Evolutionary conservation across 2,113 vertebrate genomes (phyloP), one percentile per base, ranked within the genome.

Genomic region (Myanophis thanlyinensis): DNA sequence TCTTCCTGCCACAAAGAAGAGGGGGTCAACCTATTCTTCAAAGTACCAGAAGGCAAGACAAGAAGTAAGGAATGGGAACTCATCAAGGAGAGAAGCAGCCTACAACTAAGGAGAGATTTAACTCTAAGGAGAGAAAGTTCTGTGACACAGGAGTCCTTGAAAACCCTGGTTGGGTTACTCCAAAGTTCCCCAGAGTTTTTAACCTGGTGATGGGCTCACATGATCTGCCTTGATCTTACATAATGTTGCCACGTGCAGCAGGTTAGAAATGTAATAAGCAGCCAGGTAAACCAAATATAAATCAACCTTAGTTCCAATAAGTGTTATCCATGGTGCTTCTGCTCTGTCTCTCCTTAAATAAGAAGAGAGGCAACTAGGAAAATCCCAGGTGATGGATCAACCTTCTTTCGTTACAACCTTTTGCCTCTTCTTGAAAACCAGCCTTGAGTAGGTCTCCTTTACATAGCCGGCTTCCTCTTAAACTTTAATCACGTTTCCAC

Each of bases 321-420:
- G 7, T 18, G 67, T 67, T 92, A 94, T 85, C 91, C 93, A 93
- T 93, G 91, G 59, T 0, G 18, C 46, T 85, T 20, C 25, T 0
- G 90, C 84, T 0, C 5, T 48, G 73, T 25, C 48, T 0, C 88
- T 93, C 90, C 86, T 91, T 91, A 89, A 80, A 15, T 48, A 54
- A 73, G 15, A 7, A 35, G 91, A 35, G 91, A 73, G 95, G 87
- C 88, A 91, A 27, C 53, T 93, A 85, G 44, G 92, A 96, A 95
- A 93, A 93, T 67, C 91, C 92, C 93, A 89, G 93, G 92, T 94
- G 95, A 93, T 94, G 95, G 95, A 91, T 91, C 91, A 92, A 88
- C 93, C 95, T 95, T 94, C 94, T 95, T 95, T 95, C 95, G 96
- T 95, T 96, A 94, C 96, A 96, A 95, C 51, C 54, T 91, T 94